Base-by-base conservation (phyloP, 2,113 vertebrate genomes). In the Corythaixoides concolor region DNA sequence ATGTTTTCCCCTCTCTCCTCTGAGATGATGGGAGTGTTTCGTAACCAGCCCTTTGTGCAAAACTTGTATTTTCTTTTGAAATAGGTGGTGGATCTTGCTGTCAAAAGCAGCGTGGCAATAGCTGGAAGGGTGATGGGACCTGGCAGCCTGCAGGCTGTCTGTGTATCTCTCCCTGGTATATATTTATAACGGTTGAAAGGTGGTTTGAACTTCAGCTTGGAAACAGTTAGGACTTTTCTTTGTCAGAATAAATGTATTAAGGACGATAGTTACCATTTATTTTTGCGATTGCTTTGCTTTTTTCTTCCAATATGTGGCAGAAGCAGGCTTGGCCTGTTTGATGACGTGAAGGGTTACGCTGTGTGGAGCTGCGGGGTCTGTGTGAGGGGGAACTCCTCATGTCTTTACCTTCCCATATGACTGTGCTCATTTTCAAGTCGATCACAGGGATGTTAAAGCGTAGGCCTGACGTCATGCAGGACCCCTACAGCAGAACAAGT, bases 41-140 rank as follows among this genome's bases (percentile, higher is more conserved):
- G 33, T 90, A 90, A 95, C 90, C 47, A 81, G 60, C 43, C 56
- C 26, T 93, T 91, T 89, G 80, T 92, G 60, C 74, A 86, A 35
- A 84, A 45, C 16, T 39, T 50, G 12, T 33, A 5, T 81, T 74
- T 93, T 66, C 49, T 75, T 75, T 74, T 88, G 91, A 70, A 76
- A 60, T 47, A 32, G 47, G 35, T 75, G 83, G 15, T 73, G 32
- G 9, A 23, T 88, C 55, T 53, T 33, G 76, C 89, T 89, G 80
- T 78, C 91, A 89, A 3, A 50, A 78, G 73, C 80, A 74, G 84
- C 35, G 2, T 8, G 1, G 64, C 62, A 63, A 21, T 58, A 37
- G 73, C 67, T 43, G 73, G 74, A 32, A 77, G 91, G 81, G 60
- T 85, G 84, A 49, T 23, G 24, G 1, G 60, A 26, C 63, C 62